These are phyloP conservation scores for Acrobeloides nanus DNA, from an alignment of 2,888 invertebrate species.

Conservation along the genomic window DNA sequence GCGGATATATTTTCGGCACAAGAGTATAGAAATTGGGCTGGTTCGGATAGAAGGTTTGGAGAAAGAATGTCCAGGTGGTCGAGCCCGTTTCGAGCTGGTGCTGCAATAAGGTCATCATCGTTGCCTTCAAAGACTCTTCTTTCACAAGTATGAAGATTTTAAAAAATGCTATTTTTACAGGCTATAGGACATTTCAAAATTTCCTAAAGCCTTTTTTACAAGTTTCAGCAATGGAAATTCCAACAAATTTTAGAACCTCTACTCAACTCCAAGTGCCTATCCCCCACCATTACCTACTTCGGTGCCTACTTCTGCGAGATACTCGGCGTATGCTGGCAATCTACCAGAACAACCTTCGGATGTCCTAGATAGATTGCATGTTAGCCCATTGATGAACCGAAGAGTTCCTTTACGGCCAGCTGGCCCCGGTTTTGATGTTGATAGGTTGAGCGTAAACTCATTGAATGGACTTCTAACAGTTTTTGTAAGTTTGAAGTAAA, in stretches of 20 bases:
- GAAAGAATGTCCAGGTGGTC: constrained; percentile 24
- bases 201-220: too few relatives aligned
- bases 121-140: constrained; percentile 37
- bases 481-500: too few relatives aligned
- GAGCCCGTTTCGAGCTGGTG: constrained; percentile 21
- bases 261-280: too few relatives aligned
- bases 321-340: too few relatives aligned
- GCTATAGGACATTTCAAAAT: not conserved
- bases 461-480: constrained; percentile 47
- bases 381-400: constrained; percentile 49
- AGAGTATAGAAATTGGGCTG: constrained; percentile 75
- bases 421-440: constrained; percentile 52
- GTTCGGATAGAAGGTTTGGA: constrained; percentile 12
- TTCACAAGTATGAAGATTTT: too few relatives aligned
- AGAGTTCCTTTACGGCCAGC: constrained; percentile 47
- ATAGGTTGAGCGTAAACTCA: constrained; percentile 38
- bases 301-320: too few relatives aligned
- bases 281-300: too few relatives aligned
- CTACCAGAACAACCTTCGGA: constrained; percentile 7
- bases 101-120: constrained; percentile 31
- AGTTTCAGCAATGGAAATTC: too few relatives aligned
- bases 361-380: constrained; percentile 37
- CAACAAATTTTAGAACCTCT: too few relatives aligned
- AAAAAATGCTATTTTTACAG: not conserved
- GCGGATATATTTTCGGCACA: constrained; percentile 53